A percentile compares a stretch with the other conserved stretches of the same genome.
phyloP scores from a whole-genome alignment of 2,888 invertebrate genomes.

The Drosophila lutescens region DNA sequence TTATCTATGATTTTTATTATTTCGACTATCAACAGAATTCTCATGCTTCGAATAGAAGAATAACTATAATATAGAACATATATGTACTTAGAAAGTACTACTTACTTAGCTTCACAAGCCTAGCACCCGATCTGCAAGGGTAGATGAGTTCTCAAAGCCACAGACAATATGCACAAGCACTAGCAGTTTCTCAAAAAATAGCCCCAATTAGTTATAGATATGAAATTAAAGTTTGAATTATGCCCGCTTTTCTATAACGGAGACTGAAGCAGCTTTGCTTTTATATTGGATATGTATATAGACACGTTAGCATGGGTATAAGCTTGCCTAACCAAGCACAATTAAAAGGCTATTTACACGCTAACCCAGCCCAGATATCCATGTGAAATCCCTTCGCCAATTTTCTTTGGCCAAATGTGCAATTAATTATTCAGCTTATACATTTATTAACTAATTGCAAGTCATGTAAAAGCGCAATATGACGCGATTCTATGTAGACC shows the following conservation, averaged over 20 bases:
- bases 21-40: background rate
- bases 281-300: slow-evolving; percentile 40
- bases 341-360: slow-evolving; percentile 51
- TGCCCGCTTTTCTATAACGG: slow-evolving; percentile 60
- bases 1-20: no score
- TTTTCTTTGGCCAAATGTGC: slow-evolving; percentile 59
- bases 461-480: slow-evolving; percentile 52
- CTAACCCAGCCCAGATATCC: slow-evolving; percentile 38
- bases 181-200: slow-evolving; percentile 41
- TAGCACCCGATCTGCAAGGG: slow-evolving; percentile 18
- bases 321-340: slow-evolving; percentile 28
- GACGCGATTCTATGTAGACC: slow-evolving; percentile 11
- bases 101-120: background rate
- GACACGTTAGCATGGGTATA: slow-evolving; percentile 20
- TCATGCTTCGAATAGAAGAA: background rate
- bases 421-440: slow-evolving; percentile 56
- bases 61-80: background rate
- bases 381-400: slow-evolving; percentile 63
- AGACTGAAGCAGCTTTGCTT: slow-evolving; percentile 60
- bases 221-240: slow-evolving; percentile 35
- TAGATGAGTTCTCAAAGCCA: slow-evolving; percentile 29
- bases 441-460: slow-evolving; percentile 51
- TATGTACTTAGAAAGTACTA: background rate
- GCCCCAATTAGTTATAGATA: slow-evolving; percentile 45
- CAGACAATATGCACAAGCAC: slow-evolving; percentile 31